phyloP scores from a whole-genome alignment of 2,888 invertebrate genomes.

The Boloria euphrosyne region DNA sequence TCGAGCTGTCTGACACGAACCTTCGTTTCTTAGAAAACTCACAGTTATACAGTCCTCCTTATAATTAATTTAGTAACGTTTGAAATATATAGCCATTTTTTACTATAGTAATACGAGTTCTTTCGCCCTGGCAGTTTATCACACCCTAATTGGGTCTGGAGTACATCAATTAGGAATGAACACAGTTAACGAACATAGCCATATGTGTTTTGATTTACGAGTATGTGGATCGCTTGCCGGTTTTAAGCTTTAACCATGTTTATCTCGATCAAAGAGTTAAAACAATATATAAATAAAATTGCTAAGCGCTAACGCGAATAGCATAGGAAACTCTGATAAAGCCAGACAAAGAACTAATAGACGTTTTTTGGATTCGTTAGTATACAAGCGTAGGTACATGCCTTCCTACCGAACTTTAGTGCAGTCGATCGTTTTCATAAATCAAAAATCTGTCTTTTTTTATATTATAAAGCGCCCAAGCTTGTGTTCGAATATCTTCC shows the following conservation, averaged over 20 bases:
- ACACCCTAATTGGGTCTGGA: background rate
- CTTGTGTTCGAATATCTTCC: too few species aligned
- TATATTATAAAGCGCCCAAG: too few species aligned
- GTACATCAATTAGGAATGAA: background rate
- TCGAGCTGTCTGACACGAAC: constrained; percentile 74
- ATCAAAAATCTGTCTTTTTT: too few species aligned
- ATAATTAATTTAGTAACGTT: constrained; percentile 23
- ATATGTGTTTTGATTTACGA: background rate
- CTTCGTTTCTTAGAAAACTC: constrained; percentile 69
- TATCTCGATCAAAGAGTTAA: too few species aligned
- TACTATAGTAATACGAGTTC: constrained; percentile 4
- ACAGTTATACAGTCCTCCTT: constrained; percentile 30
- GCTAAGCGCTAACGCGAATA: too few species aligned
- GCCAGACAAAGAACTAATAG: too few species aligned
- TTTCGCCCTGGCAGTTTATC: background rate
- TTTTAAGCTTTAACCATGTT: background rate
- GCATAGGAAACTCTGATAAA: too few species aligned
- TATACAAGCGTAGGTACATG: too few species aligned
- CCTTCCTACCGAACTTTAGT: too few species aligned
- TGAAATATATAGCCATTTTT: constrained; percentile 13
- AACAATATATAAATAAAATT: too few species aligned
- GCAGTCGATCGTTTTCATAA: too few species aligned
- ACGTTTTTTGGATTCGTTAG: too few species aligned
- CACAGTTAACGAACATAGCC: background rate
- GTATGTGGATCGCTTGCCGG: background rate